phyloP scores from a whole-genome alignment of 1,140 invertebrate species.

The Pantala flavescens region DNA sequence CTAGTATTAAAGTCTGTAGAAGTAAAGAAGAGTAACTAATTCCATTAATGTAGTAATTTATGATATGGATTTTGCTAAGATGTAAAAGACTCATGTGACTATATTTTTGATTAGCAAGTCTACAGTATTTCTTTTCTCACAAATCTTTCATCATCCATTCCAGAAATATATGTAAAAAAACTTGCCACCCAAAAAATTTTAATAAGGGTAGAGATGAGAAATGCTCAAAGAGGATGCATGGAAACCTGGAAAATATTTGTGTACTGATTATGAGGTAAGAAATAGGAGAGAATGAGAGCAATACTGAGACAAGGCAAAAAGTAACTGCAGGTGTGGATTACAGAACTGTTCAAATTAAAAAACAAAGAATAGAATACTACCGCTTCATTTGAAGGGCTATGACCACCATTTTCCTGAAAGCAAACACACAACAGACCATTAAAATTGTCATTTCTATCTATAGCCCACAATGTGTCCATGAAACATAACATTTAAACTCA shows the following conservation, averaged over 20 bases:
- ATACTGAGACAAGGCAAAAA: conserved; percentile 18
- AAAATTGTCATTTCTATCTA: neutral
- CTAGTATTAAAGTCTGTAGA: too few relatives aligned
- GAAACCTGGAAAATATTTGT: neutral
- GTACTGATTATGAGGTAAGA: conserved; percentile 9
- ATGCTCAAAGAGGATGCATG: conserved; percentile 7
- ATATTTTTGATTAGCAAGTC: too few relatives aligned
- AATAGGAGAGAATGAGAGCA: conserved; percentile 16
- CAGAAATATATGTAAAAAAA: conserved; percentile 13
- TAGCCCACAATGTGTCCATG: neutral
- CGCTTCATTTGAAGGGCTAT: conserved; percentile 49
- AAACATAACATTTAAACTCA: neutral
- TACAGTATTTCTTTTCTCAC: too few relatives aligned
- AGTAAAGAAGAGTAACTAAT: too few relatives aligned
- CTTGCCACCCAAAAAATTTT: conserved; percentile 12
- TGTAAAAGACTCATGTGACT: too few relatives aligned
- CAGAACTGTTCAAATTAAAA: conserved; percentile 33
- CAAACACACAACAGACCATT: conserved; percentile 25
- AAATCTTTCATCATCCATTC: neutral
- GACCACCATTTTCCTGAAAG: conserved; percentile 53
- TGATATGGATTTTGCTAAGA: too few relatives aligned
- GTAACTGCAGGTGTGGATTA: conserved; percentile 20
- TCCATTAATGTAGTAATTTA: too few relatives aligned
- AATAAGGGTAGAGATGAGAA: neutral
- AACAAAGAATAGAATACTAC: conserved; percentile 37